phyloP scores from a whole-genome alignment of 2,888 invertebrate genomes.

The Myopa testacea region DNA sequence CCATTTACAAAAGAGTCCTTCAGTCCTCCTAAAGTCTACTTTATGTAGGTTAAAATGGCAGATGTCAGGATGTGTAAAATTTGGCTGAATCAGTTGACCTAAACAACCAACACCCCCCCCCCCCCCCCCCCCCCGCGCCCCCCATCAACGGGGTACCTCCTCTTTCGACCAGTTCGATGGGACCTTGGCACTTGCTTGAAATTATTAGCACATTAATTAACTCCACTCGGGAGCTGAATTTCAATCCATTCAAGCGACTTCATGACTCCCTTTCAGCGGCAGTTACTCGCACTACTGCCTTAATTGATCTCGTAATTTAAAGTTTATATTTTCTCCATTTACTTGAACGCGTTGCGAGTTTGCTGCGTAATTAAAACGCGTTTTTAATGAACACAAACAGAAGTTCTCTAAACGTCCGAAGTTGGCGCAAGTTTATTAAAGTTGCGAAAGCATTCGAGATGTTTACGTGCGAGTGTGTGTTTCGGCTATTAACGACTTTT shows the following conservation, averaged over 20 bases:
- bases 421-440: constrained; percentile 34
- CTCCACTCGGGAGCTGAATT: constrained; percentile 2
- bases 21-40: too few species aligned
- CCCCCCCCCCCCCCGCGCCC: too few species aligned
- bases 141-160: too few species aligned
- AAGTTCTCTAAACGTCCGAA: constrained; percentile 24
- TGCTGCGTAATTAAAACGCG: constrained; percentile 20
- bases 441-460: constrained; percentile 7
- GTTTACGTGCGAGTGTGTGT: not conserved
- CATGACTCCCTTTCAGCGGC: constrained; percentile 9
- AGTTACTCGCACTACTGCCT: constrained; percentile 3
- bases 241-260: not conserved
- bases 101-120: too few species aligned
- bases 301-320: constrained; percentile 38
- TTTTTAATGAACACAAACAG: constrained; percentile 32
- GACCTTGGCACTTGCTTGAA: not conserved
- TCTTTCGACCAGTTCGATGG: too few species aligned
- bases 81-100: too few species aligned
- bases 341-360: not conserved
- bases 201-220: constrained; percentile 6
- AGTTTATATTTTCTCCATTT: constrained; percentile 26
- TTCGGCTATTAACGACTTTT: constrained; percentile 8
- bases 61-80: too few species aligned
- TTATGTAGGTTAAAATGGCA: too few species aligned
- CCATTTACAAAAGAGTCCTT: too few species aligned